Percentiles rank a stretch among this genome's conserved stretches.
Evolutionary conservation across 2,113 vertebrate genomes (phyloP).

Genomic region (Cygnus buccinator): DNA sequence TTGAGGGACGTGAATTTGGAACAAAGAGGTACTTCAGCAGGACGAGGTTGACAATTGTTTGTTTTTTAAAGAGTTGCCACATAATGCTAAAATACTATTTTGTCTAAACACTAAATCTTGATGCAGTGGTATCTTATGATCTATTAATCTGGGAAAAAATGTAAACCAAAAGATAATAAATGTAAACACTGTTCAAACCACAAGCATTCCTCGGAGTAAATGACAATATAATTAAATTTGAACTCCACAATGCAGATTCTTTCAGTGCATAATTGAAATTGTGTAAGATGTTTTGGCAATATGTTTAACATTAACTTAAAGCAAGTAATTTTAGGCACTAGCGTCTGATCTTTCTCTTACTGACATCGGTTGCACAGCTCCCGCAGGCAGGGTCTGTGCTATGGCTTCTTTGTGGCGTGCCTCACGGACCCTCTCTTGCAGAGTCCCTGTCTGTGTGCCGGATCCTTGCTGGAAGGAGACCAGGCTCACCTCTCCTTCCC

Average conservation of each 20-base stretch:
- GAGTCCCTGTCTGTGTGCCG: not conserved
- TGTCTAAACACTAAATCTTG: constrained; percentile 35
- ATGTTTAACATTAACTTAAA: constrained; percentile 54
- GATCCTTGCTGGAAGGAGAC: not conserved
- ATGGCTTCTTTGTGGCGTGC: not conserved
- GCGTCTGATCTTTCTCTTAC: constrained; percentile 25
- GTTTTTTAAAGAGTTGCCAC: constrained; percentile 48
- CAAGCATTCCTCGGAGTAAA: constrained; percentile 44
- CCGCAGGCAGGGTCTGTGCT: not conserved
- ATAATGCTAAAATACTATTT: constrained; percentile 35
- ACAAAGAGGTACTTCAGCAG: not conserved
- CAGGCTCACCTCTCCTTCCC: not conserved
- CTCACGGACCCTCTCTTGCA: accelerated
- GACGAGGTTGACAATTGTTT: constrained; percentile 7
- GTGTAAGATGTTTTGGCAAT: constrained; percentile 38
- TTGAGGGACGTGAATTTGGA: not conserved
- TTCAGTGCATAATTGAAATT: constrained; percentile 46
- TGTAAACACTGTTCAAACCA: constrained; percentile 53
- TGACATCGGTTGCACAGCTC: not conserved
- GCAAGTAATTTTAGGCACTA: constrained; percentile 20
- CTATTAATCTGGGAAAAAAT: constrained; percentile 60
- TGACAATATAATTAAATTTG: constrained; percentile 52
- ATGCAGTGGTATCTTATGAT: constrained; percentile 40
- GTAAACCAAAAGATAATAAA: constrained; percentile 63
- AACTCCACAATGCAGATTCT: constrained; percentile 49